These are phyloP conservation scores for Orcinus orca DNA, from an alignment of 2,113 vertebrate genomes.

Conservation along the genomic window DNA sequence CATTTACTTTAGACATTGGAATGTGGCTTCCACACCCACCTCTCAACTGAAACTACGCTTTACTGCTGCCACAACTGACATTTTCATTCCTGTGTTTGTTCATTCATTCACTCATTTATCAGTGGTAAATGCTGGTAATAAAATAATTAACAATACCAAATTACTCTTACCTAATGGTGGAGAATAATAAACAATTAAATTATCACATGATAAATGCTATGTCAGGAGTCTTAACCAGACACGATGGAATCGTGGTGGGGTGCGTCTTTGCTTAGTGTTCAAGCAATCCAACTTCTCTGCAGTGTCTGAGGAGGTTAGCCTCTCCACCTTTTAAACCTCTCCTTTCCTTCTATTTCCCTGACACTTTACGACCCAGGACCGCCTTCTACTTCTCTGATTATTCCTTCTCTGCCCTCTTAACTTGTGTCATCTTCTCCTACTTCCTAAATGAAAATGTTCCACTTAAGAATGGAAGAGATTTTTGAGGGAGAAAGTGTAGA, in stretches of 20 bases:
- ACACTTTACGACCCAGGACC: not conserved
- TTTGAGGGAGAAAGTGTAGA: not conserved
- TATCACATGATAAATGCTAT: not conserved
- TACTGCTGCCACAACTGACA: not conserved
- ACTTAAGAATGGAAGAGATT: not conserved
- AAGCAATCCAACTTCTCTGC: not conserved
- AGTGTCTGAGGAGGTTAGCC: not conserved
- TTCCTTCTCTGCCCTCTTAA: not conserved
- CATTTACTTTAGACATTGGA: not conserved
- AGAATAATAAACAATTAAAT: slow-evolving; percentile 1
- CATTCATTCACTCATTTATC: not conserved
- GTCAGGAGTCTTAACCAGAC: not conserved
- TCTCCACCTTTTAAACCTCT: not conserved
- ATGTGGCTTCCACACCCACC: not conserved
- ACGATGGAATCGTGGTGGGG: not conserved
- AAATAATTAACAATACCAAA: slow-evolving; percentile 18
- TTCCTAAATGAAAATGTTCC: not conserved
- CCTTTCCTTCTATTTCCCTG: not conserved
- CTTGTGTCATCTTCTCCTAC: not conserved
- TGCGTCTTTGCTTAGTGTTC: not conserved
- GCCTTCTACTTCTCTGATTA: not conserved
- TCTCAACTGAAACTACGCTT: not conserved
- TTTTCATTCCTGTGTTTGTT: not conserved
- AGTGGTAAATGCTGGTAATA: not conserved
- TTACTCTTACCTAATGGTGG: not conserved